Conservation (phyloP, 2,113 vertebrate genomes). For the Paradisaea rubra region DNA sequence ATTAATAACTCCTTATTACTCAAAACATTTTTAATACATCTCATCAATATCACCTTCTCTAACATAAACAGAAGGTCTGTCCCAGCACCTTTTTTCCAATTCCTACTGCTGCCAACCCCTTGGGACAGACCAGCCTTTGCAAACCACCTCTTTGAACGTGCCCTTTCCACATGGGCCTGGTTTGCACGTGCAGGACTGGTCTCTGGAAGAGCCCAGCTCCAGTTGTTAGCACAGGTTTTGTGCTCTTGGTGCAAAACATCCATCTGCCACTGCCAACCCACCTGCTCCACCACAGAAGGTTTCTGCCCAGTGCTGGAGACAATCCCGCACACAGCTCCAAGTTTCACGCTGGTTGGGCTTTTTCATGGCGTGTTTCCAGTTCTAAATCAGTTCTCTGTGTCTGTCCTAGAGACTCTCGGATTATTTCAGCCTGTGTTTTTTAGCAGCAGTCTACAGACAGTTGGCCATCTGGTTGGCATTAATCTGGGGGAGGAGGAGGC, state of each 20-base stretch:
- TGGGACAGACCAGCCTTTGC: background rate
- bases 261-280: background rate
- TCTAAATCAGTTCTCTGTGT: background rate
- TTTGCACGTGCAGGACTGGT: background rate
- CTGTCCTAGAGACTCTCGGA: background rate
- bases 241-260: background rate
- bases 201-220: background rate
- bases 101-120: fast-evolving
- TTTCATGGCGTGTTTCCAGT: background rate
- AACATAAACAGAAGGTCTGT: background rate
- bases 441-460: background rate
- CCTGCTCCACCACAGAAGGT: background rate
- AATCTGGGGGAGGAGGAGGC: background rate
- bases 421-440: background rate
- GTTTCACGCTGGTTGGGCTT: background rate
- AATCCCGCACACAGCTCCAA: background rate
- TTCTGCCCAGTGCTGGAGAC: background rate
- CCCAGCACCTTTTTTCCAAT: background rate
- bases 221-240: background rate
- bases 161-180: background rate
- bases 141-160: background rate
- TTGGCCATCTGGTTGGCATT: background rate
- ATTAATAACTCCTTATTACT: background rate
- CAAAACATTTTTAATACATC: background rate
- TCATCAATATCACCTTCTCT: background rate